Conservation (phyloP, 2,113 vertebrate species). For the Albula glossodonta region DNA sequence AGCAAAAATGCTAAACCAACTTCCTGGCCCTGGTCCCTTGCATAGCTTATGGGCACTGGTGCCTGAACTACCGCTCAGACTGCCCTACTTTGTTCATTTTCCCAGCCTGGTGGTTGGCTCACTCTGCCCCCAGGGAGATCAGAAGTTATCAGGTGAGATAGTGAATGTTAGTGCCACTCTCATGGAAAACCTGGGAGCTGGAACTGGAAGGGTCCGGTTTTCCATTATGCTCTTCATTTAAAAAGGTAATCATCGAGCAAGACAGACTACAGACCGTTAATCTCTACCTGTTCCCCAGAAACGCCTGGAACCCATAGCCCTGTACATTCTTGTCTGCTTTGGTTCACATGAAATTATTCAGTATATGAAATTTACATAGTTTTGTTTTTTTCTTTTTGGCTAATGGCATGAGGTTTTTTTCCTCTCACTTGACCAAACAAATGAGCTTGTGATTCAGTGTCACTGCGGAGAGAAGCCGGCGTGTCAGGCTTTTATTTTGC, state of each 20-base stretch:
- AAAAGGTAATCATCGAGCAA: conserved; percentile 10
- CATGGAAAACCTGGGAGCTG: not conserved
- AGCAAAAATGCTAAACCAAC: not conserved
- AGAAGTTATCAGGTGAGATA: not conserved
- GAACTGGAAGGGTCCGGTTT: not conserved
- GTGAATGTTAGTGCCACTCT: not conserved
- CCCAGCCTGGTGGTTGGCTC: not conserved
- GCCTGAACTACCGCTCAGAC: not conserved
- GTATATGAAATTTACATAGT: not conserved
- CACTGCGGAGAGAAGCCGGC: not conserved
- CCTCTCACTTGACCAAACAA: not conserved
- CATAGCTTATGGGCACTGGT: not conserved
- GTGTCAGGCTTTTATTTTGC: not conserved
- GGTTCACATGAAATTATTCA: not conserved
- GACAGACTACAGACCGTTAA: not conserved
- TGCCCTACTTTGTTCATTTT: not conserved
- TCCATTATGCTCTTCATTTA: not conserved
- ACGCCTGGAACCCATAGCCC: not conserved
- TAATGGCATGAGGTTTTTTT: too few species aligned
- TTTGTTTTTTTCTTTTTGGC: too few species aligned
- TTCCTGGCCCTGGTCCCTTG: not conserved
- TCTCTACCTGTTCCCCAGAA: not conserved
- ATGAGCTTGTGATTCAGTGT: not conserved
- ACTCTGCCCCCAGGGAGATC: not conserved
- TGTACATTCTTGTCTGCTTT: not conserved